These are phyloP conservation scores for Sardina pilchardus DNA, from an alignment of 2,113 vertebrate genomes.

Conservation along the genomic window DNA sequence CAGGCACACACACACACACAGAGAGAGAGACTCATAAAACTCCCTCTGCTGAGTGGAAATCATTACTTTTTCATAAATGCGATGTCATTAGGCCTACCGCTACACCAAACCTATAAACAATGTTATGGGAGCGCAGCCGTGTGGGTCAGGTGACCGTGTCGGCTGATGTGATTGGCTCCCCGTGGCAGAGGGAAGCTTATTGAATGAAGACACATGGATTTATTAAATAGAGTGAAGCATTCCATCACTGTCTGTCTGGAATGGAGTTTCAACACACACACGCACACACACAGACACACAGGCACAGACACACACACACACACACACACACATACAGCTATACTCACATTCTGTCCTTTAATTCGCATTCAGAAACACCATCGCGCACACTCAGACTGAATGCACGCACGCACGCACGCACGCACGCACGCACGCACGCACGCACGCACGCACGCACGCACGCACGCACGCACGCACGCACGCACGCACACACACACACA, in stretches of 20 bases:
- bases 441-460: too few relatives aligned
- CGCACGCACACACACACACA: too few relatives aligned
- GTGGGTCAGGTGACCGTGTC: conserved; percentile 56
- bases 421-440: not conserved
- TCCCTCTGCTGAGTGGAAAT: conserved; percentile 64
- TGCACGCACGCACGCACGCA: not conserved
- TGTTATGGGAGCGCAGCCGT: conserved; percentile 62
- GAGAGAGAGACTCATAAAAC: conserved; percentile 63
- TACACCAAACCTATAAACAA: conserved; percentile 56
- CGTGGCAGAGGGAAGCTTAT: conserved; percentile 49
- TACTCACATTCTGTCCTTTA: too few relatives aligned
- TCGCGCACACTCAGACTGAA: too few relatives aligned
- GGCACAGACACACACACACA: conserved; percentile 44
- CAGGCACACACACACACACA: conserved; percentile 56
- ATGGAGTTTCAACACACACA: conserved; percentile 62
- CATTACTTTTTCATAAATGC: conserved; percentile 77
- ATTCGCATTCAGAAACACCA: too few relatives aligned
- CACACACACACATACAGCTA: not conserved
- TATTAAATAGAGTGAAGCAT: conserved; percentile 54
- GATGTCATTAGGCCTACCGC: conserved; percentile 71
- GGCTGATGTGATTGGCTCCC: conserved; percentile 53
- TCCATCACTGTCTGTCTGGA: conserved; percentile 52
- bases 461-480: too few relatives aligned
- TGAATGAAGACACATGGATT: conserved; percentile 57
- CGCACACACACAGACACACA: conserved; percentile 22